Evolutionary conservation across 1,140 invertebrate genomes (phyloP), one percentile per base, ranked within the genome.

Genomic region (Panagrolaimus sp.): DNA sequence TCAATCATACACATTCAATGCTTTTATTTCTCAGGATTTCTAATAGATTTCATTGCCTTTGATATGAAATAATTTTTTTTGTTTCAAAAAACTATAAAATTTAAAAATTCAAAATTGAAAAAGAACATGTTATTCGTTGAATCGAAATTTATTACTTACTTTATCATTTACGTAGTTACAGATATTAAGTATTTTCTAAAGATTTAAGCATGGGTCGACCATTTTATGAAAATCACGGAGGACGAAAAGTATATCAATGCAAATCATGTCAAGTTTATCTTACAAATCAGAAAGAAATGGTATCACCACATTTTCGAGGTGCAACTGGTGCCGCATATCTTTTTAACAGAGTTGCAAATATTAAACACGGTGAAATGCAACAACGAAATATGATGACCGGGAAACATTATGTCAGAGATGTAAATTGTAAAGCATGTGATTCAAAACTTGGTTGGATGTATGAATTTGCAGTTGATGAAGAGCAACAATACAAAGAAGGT

Each of bases 381-480:
- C 17, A 44, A 38, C 47, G 72, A 15, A 66, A 52, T 14, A 78
- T 82, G 79, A 70, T 82, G 38, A 78, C 75, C 3, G 74, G 77
- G 4, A 67, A 82, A 44, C 77, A 79, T 62, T 48, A 83, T 21
- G 80, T 79, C 4, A 65, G 77, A 1, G 77, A 79, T 45, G 77
- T 83, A 10, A 58, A 65, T 32, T 79, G 77, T 55, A 75, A 73
- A 45, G 55, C 21, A 21, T 79, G 77, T 55, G 47, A 65, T 24
- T 58, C 69, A 45, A 58, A 80, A 43, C 63, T 79, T n/a, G 80
- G 78, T 4, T 79, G 78, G 78, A 81, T 75, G 81, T 79, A 79
- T 55, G 78, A 79, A 44, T 79, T 83, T 69, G 78, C 78, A n/a
- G 47, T 67, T 47, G 72, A 81, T 12, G 74, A 75, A n/a, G 48